Evolutionary conservation across 2,888 invertebrate species (phyloP).

Genomic region (Andricus quercusramuli): DNA sequence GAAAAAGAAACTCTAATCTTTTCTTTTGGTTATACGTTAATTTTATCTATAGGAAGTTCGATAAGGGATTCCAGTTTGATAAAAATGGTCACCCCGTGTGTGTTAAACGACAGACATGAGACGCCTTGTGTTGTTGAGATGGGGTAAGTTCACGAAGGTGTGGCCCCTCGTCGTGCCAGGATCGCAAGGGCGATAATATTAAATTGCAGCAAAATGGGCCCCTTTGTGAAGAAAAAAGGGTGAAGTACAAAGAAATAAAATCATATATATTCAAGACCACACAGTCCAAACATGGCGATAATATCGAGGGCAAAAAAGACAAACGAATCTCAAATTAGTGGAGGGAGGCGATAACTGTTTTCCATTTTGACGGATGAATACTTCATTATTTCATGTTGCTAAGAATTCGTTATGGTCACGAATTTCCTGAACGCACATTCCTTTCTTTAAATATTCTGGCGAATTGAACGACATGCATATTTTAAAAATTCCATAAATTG

Average conservation of each 20-base stretch:
- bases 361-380: conserved; percentile 13
- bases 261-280: conserved; percentile 6
- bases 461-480: too few relatives aligned
- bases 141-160: conserved; percentile 35
- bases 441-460: too few relatives aligned
- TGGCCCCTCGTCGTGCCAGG: conserved; percentile 31
- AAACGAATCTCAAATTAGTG: conserved; percentile 10
- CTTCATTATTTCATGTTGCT: background rate
- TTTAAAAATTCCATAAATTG: too few relatives aligned
- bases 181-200: conserved; percentile 30
- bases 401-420: background rate
- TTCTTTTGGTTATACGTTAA: background rate
- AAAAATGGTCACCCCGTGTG: conserved; percentile 15
- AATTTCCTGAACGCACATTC: background rate
- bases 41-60: conserved; percentile 12
- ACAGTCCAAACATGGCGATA: background rate
- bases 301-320: background rate
- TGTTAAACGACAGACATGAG: conserved; percentile 33
- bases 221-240: conserved; percentile 21
- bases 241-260: background rate
- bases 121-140: conserved; percentile 23
- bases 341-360: background rate
- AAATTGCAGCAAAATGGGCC: conserved; percentile 31
- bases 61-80: conserved; percentile 5
- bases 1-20: background rate